Conservation (phyloP, 1,140 invertebrate species). For the Panagrolaimus sp. region DNA sequence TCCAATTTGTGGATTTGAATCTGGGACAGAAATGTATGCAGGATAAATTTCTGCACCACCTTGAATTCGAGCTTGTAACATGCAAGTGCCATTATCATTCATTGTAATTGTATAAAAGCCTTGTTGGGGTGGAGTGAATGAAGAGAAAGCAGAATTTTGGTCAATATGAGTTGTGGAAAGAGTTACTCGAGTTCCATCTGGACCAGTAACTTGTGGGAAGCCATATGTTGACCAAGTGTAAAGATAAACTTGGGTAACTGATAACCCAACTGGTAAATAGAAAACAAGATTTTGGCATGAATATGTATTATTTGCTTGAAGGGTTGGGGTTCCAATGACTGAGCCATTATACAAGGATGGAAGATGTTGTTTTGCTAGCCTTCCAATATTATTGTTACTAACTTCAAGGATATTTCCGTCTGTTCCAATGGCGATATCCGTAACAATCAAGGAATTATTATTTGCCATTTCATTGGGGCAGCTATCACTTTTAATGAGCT, state of each 20-base stretch:
- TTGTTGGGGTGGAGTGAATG: not conserved
- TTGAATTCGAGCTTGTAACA: not conserved
- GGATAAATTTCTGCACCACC: constrained; percentile 16
- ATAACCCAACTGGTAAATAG: not conserved
- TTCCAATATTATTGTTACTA: not conserved
- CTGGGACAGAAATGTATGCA: not conserved
- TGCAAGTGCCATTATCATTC: not conserved
- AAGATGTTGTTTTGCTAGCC: not conserved
- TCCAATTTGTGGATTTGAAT: not conserved
- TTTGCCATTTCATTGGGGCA: not conserved
- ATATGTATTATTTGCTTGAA: not conserved
- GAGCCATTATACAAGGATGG: constrained; percentile 13
- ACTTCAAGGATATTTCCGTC: constrained; percentile 5
- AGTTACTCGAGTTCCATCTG: not conserved
- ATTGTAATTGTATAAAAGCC: constrained; percentile 11
- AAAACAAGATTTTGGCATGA: not conserved
- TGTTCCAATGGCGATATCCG: not conserved
- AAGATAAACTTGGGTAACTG: not conserved
- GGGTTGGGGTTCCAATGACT: not conserved
- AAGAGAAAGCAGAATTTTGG: not conserved
- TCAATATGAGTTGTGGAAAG: not conserved
- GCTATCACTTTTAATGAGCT: not conserved
- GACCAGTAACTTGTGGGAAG: not conserved
- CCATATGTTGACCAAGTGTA: not conserved
- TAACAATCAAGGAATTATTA: not conserved